Evolutionary conservation across 2,797 vertebrate species (phyloP).

Genomic region (Columba guinea): DNA sequence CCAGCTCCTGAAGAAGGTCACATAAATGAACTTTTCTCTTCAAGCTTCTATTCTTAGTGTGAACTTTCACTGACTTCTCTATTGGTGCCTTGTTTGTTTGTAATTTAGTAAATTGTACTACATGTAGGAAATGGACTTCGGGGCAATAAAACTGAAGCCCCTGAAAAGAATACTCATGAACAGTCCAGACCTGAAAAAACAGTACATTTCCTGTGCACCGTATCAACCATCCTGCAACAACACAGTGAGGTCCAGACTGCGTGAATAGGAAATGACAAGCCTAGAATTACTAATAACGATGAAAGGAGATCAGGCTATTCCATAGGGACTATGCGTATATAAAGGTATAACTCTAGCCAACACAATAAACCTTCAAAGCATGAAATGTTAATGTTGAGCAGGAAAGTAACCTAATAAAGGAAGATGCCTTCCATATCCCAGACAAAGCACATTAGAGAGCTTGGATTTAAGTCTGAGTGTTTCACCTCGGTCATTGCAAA

Average conservation of each 20-base stretch:
- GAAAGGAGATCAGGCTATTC: conserved; percentile 37
- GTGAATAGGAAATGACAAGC: conserved; percentile 47
- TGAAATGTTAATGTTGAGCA: conserved; percentile 27
- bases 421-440: conserved; percentile 51
- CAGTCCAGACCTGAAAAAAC: conserved; percentile 60
- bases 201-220: conserved; percentile 53
- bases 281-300: conserved; percentile 46
- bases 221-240: conserved; percentile 49
- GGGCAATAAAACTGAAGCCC: conserved; percentile 42
- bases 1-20: conserved; percentile 73
- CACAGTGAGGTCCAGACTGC: conserved; percentile 7
- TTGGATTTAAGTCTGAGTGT: conserved; percentile 40
- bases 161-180: conserved; percentile 39
- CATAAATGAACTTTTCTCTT: conserved; percentile 71
- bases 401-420: conserved; percentile 67
- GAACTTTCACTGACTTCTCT: conserved; percentile 76
- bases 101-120: conserved; percentile 64
- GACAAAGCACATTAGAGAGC: conserved; percentile 54
- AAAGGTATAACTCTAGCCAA: conserved; percentile 57
- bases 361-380: conserved; percentile 66
- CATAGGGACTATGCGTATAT: background rate
- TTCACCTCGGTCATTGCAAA: conserved; percentile 36
- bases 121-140: conserved; percentile 68
- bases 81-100: conserved; percentile 66
- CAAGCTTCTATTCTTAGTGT: conserved; percentile 79